These are phyloP conservation scores for Nibea coibor DNA, from an alignment of 2,113 vertebrate species.

Conservation along the genomic window DNA sequence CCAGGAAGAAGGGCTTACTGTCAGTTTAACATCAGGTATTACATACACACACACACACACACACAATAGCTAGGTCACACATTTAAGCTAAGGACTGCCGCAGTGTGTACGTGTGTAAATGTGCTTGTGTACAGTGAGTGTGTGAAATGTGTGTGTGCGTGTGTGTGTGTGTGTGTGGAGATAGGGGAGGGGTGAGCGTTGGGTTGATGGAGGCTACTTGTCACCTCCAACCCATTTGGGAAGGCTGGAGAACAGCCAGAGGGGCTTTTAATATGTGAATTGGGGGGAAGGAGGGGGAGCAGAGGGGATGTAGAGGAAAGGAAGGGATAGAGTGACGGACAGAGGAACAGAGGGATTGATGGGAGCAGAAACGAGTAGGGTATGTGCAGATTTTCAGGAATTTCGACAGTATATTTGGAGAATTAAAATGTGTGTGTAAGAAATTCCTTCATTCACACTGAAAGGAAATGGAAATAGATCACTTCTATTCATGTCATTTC, in stretches of 20 bases:
- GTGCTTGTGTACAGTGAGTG: not conserved
- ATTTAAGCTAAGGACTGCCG: constrained; percentile 9
- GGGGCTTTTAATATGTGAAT: constrained; percentile 54
- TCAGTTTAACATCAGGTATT: constrained; percentile 41
- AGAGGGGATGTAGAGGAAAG: not conserved
- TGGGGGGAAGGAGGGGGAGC: not conserved
- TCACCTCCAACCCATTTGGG: constrained; percentile 58
- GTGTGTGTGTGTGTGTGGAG: constrained; percentile 1
- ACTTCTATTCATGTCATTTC: not conserved
- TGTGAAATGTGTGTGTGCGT: constrained; percentile 8
- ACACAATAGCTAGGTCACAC: constrained; percentile 17
- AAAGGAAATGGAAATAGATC: not conserved
- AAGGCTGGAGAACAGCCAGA: constrained; percentile 47
- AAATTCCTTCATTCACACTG: not conserved
- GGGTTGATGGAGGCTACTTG: constrained; percentile 55
- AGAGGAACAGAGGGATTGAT: constrained; percentile 1
- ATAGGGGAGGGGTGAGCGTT: constrained; percentile 18
- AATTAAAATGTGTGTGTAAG: not conserved
- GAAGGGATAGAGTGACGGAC: not conserved
- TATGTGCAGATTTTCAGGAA: not conserved
- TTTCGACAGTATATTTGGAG: too few relatives aligned
- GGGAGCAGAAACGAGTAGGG: not conserved
- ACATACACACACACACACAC: constrained; percentile 13
- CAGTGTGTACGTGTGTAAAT: constrained; percentile 25
- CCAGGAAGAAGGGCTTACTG: constrained; percentile 48